Evolutionary conservation across 2,888 invertebrate genomes (phyloP).

Genomic region (Stegophylla sp.): DNA sequence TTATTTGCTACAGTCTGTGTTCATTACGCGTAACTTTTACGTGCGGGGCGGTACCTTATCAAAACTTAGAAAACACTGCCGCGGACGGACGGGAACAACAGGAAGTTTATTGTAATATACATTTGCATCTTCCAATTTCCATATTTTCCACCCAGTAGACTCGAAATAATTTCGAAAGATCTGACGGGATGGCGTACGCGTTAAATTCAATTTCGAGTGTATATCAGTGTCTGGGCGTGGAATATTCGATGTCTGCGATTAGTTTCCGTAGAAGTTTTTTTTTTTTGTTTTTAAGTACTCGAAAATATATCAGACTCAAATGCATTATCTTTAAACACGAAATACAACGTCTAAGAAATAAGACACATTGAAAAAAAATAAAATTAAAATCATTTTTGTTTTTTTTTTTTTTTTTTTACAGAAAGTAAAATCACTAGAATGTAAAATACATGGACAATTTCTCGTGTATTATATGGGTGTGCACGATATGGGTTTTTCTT

Average conservation of each 20-base stretch:
- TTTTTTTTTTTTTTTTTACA: too few species aligned
- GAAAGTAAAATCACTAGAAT: too few species aligned
- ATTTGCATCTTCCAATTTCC: constrained; percentile 19
- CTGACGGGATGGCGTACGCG: not conserved
- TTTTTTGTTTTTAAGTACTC: too few species aligned
- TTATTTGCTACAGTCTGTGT: not conserved
- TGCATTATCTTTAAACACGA: too few species aligned
- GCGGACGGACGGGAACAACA: not conserved
- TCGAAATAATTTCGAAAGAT: constrained; percentile 12
- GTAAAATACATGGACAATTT: too few species aligned
- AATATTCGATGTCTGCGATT: not conserved
- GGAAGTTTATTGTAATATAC: constrained; percentile 18
- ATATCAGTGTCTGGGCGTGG: too few species aligned
- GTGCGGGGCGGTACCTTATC: constrained; percentile 8
- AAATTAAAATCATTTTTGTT: not conserved
- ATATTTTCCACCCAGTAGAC: constrained; percentile 20
- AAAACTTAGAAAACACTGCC: not conserved
- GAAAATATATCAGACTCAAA: too few species aligned
- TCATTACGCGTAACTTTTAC: constrained; percentile 20
- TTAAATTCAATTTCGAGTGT: not conserved
- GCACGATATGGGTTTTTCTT: too few species aligned
- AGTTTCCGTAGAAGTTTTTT: not conserved
- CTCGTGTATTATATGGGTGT: too few species aligned
- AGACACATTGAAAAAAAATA: not conserved
- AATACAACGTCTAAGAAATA: too few species aligned